Base-by-base conservation (phyloP, 2,888 invertebrate species). In the Latheticus oryzae region DNA sequence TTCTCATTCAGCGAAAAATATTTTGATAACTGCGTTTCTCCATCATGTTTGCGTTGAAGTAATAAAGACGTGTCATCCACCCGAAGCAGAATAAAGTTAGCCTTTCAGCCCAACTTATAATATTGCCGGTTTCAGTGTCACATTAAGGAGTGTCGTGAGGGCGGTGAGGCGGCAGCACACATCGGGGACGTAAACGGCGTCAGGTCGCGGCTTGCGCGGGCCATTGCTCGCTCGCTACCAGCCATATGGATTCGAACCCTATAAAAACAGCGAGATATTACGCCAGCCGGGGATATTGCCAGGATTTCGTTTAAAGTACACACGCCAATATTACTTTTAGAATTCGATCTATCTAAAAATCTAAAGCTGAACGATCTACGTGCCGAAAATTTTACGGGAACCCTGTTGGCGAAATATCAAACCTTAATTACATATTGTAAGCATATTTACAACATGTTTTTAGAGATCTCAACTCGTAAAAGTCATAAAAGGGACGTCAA, bases 241-340 rank as follows among this genome's bases (percentile, higher is more conserved):
- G 65, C 66, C 69, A 66, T 71, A 67, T 65, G 70, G 63, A 68
- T 69, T 69, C 64, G 62, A 65, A 65, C 66, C 63, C 68, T 64
- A 72, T 72, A 71, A 74, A 73, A 73, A 73, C 69, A 68, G 64
- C 64, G 61, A 66, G 70, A 73, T 73, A 74, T 73, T 71, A 70
- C 70, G 58, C 54, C 51, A 68, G 60, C 50, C 64, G 63, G 64
- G 67, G 63, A 72, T 74, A 73, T 73, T 73, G 72, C 73, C 62
- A 61, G 70, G 72, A 72, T 75, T 72, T 73, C 62, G 68, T 65
- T 64, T 63, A 69, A 61, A 69, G 72, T 72, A 74, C 73, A 74
- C 70, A 73, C 63, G 67, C 62, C 69, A 66, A 73, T 75, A 74
- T 74, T 74, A 72, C 73, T 67, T 70, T 67, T 66, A 56, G 68